Base-by-base conservation (phyloP, 2,888 invertebrate species). In the Philopedon plagiatum region DNA sequence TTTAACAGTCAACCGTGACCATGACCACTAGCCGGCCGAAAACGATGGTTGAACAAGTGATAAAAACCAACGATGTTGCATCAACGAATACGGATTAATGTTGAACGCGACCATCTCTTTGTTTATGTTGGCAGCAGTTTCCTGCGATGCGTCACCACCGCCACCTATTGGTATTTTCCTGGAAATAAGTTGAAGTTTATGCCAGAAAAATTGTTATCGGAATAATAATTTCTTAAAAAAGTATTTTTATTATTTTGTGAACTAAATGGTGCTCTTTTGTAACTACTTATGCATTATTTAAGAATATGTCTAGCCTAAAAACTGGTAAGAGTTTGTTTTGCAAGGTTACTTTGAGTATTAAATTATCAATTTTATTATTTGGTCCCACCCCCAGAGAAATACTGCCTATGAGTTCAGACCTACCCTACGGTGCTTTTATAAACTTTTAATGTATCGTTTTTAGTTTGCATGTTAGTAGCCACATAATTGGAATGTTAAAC, bases 301-400 rank as follows among this genome's bases (percentile, higher is more conserved):
- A 85, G 86, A 88, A 87, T 87, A 89, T 89, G 89, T 89, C 89
- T 86, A 89, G 88, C 86, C 85, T 89, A 87, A 89, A 89, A 87
- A 87, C 88, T 83, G 88, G 89, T 89, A 86, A 87, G 88, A 83
- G 57, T 61, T 71, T 44, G 26, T 61, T 46, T 51, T 41, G 49
- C 32, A 69, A 34, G 62, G 62, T 72, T 46, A 61, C 13, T 51
- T 37, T 37, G 13, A 13, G 11, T 54, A 15, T 29, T n/a, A n/a
- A 15, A 54, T 29, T 54, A 11, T 2, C 15, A 7, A 29, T 32
- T 54, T 54, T 54, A 54, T 54, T 29, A 54, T 29, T 79, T 79
- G 82, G 83, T 83, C 82, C 84, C 84, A 84, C 85, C 84, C 84
- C 84, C 83, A 76, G 68, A 44, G 71, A 56, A 66, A 68, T 67